A percentile compares a stretch with the other conserved stretches of the same genome.
phyloP scores from a whole-genome alignment of 2,113 vertebrate species.

The Cercocebus atys region DNA sequence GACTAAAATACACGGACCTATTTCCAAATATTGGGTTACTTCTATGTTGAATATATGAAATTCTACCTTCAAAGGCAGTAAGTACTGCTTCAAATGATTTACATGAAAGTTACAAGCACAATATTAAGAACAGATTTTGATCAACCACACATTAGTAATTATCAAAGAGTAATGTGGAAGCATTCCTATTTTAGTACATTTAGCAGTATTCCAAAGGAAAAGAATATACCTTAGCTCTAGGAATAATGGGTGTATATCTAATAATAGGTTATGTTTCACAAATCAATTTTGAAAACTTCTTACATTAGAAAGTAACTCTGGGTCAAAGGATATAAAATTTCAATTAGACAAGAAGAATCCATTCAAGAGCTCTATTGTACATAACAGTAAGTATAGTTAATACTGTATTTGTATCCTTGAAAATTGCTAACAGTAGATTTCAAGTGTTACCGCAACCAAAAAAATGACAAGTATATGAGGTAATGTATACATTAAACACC shows the following conservation, averaged over 20 bases:
- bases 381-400: background rate
- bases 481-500: background rate
- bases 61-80: background rate
- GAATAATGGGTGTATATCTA: background rate
- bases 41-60: background rate
- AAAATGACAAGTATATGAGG: background rate
- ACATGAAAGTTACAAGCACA: background rate
- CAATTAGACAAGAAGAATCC: background rate
- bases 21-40: background rate
- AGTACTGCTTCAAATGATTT: background rate
- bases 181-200: background rate
- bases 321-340: background rate
- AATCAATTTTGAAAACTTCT: background rate
- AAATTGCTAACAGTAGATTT: background rate
- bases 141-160: background rate
- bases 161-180: background rate
- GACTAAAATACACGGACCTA: background rate
- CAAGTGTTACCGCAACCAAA: background rate
- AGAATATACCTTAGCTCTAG: background rate
- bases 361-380: background rate
- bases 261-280: background rate
- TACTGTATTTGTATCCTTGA: background rate
- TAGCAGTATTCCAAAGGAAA: background rate
- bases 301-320: background rate
- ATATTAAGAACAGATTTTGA: constrained; percentile 4